phyloP scores from a whole-genome alignment of 1,140 invertebrate species.

The Phymorhynchus buccinoides region DNA sequence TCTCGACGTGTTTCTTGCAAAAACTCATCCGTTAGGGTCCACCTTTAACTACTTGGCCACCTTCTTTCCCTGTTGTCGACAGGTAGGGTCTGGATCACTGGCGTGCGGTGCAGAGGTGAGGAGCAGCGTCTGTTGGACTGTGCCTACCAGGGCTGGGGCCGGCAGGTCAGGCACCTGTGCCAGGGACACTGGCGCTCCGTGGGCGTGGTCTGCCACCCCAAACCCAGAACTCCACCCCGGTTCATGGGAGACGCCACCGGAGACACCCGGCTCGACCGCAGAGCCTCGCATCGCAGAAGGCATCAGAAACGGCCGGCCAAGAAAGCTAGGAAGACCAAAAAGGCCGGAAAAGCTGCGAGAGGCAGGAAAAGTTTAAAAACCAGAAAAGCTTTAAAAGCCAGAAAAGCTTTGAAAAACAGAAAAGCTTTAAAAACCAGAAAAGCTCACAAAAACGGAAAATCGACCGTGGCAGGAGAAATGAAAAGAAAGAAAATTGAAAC shows the following conservation, averaged over 20 bases:
- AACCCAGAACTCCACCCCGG: not conserved
- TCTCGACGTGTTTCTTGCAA: too few species aligned
- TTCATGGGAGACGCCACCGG: not conserved
- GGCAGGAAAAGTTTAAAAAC: not conserved
- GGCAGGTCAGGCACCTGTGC: conserved; percentile 25
- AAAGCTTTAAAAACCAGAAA: not conserved
- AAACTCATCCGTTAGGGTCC: too few species aligned
- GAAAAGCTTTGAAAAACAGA: not conserved
- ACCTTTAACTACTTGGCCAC: too few species aligned
- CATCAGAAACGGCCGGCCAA: not conserved
- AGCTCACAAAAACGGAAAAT: not conserved
- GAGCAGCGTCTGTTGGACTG: conserved; percentile 42
- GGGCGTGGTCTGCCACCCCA: conserved; percentile 40
- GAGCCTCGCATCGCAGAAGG: not conserved
- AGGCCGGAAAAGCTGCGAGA: not conserved
- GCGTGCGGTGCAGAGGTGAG: conserved; percentile 41
- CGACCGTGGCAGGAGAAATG: too few species aligned
- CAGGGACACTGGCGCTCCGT: conserved; percentile 33
- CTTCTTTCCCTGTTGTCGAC: not conserved
- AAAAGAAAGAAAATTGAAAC: too few species aligned
- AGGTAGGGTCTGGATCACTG: conserved; percentile 45
- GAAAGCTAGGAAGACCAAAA: too few species aligned
- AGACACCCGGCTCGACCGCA: not conserved
- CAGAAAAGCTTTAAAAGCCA: not conserved
- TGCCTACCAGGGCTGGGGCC: conserved; percentile 31